These are phyloP conservation scores for Geophilus truncorum DNA, from an alignment of 2,888 invertebrate genomes.

Conservation along the genomic window DNA sequence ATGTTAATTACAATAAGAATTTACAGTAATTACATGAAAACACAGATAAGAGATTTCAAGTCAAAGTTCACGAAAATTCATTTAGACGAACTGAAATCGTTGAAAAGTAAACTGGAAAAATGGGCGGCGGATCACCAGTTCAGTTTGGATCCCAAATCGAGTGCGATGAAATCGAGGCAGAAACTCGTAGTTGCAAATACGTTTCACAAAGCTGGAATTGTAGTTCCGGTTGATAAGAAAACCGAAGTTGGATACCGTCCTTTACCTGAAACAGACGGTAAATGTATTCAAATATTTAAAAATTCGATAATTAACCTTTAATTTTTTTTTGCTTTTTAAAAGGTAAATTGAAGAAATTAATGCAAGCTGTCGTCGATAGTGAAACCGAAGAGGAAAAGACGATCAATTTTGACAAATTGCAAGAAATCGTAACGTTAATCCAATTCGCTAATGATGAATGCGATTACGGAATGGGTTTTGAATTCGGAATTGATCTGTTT, in stretches of 20 bases:
- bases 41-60: conserved; percentile 51
- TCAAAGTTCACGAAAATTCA: conserved; percentile 48
- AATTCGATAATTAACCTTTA: no score
- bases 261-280: conserved; percentile 63
- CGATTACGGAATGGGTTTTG: conserved; percentile 89
- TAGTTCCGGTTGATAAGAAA: conserved; percentile 75
- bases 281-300: conserved; percentile 40
- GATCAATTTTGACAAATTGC: conserved; percentile 62
- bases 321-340: neutral
- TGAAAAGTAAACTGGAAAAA: conserved; percentile 59
- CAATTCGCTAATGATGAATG: conserved; percentile 90
- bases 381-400: conserved; percentile 57
- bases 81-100: conserved; percentile 45
- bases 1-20: neutral
- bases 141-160: conserved; percentile 56
- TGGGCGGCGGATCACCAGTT: conserved; percentile 60
- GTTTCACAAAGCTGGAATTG: conserved; percentile 74
- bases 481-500: conserved; percentile 80
- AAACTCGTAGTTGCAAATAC: conserved; percentile 62
- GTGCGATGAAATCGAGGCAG: conserved; percentile 59
- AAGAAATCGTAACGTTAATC: conserved; percentile 74
- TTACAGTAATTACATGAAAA: neutral
- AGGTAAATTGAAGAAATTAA: conserved; percentile 64
- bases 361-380: conserved; percentile 57
- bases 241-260: conserved; percentile 77